Evolutionary conservation across 2,113 vertebrate species (phyloP).

Genomic region (Agapornis roseicollis): DNA sequence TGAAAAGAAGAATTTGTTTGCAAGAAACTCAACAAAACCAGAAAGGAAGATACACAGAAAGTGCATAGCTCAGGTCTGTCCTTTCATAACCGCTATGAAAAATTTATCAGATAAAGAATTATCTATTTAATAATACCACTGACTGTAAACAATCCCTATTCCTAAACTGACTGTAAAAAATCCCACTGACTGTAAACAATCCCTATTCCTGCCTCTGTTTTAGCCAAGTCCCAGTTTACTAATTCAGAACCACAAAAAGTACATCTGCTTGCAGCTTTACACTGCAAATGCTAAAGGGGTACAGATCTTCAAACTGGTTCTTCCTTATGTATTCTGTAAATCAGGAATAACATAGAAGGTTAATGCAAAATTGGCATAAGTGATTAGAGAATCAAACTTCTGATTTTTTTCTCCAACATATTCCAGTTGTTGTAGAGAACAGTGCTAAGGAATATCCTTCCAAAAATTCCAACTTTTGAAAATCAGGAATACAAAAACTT

Average conservation of each 20-base stretch:
- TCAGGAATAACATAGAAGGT: not conserved
- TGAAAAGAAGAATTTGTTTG: not conserved
- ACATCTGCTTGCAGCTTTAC: not conserved
- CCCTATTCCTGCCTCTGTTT: not conserved
- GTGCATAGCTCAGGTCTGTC: not conserved
- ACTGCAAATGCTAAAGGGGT: not conserved
- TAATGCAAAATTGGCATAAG: not conserved
- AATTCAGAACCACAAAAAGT: not conserved
- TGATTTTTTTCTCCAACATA: not conserved
- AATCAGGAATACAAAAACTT: not conserved
- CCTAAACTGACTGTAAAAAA: too few species aligned
- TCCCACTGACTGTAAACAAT: not conserved
- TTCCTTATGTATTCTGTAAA: not conserved
- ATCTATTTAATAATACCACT: not conserved
- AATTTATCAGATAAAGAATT: not conserved
- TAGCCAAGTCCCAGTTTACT: not conserved
- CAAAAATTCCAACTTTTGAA: not conserved
- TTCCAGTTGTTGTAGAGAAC: not conserved
- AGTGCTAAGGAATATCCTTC: not conserved
- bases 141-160: not conserved
- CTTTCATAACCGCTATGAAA: not conserved
- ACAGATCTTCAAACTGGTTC: not conserved
- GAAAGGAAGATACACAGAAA: not conserved
- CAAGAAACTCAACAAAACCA: not conserved
- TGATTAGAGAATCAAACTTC: not conserved